A percentile compares a stretch with the other conserved stretches of the same genome.
Conservation (phyloP, 2,113 vertebrate species). For the Leucoraja erinaceus region DNA sequence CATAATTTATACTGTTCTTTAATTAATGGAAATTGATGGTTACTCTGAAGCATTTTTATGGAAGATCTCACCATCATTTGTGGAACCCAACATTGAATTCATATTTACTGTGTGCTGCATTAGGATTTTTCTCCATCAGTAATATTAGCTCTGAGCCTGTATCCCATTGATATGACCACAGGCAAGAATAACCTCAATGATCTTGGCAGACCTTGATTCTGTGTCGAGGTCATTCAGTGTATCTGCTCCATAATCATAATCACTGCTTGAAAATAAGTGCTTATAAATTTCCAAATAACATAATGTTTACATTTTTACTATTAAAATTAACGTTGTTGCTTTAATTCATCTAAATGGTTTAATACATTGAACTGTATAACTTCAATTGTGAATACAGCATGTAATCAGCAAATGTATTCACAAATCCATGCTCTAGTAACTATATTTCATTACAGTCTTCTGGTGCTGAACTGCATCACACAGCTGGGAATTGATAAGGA, state of each 20-base stretch:
- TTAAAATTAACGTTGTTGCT: neutral
- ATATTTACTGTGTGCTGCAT: neutral
- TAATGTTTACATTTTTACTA: neutral
- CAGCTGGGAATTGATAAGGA: slow-evolving; percentile 30
- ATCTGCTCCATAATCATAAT: neutral
- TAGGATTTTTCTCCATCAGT: neutral
- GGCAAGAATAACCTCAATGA: neutral
- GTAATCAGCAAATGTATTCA: neutral
- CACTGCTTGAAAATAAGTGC: neutral
- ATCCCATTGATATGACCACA: neutral
- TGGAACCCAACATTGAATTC: neutral
- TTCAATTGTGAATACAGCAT: neutral
- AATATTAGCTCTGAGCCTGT: neutral
- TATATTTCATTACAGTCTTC: neutral
- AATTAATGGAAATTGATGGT: neutral
- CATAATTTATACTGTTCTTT: neutral
- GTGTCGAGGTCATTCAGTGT: neutral
- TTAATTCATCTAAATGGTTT: neutral
- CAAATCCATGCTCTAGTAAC: neutral
- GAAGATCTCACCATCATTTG: neutral
- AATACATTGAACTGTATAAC: neutral
- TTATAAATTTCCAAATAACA: neutral
- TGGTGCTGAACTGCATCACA: neutral
- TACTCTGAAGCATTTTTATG: neutral
- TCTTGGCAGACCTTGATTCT: neutral